These are phyloP conservation scores for Apodemia mormo DNA, from an alignment of 2,888 invertebrate species.

Conservation along the genomic window DNA sequence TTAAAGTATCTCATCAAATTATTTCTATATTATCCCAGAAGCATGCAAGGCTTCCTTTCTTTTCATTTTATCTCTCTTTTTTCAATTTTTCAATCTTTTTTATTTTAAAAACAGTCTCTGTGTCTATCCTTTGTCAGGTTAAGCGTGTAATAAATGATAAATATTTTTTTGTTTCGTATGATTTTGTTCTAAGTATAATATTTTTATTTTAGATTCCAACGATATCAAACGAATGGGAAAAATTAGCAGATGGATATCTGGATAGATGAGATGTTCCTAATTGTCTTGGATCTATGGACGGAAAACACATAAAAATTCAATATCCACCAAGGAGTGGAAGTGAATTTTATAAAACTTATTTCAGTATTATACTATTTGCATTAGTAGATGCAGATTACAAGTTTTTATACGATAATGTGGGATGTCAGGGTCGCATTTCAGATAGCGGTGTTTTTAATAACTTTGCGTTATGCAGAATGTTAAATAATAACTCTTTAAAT, in stretches of 20 bases:
- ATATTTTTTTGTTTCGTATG: slow-evolving; percentile 5
- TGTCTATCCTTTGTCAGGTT: too few species aligned
- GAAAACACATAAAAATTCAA: slow-evolving; percentile 35
- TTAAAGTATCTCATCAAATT: slow-evolving; percentile 18
- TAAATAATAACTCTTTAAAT: slow-evolving; percentile 36
- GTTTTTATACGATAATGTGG: slow-evolving; percentile 33
- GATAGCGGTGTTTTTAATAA: slow-evolving; percentile 38
- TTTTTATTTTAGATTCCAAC: slow-evolving; percentile 23
- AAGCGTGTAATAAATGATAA: too few species aligned
- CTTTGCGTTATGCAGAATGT: slow-evolving; percentile 25
- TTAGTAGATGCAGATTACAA: slow-evolving; percentile 27
- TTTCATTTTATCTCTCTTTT: too few species aligned
- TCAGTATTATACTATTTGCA: background rate
- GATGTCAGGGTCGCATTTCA: slow-evolving; percentile 34
- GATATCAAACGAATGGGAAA: slow-evolving; percentile 26
- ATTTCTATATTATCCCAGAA: slow-evolving; percentile 16
- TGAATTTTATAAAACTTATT: background rate
- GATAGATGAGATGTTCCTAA: slow-evolving; percentile 30
- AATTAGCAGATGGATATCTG: slow-evolving; percentile 28
- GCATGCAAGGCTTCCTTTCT: slow-evolving; percentile 15
- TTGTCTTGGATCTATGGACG: slow-evolving; percentile 36
- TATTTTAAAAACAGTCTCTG: too few species aligned
- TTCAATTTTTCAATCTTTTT: too few species aligned
- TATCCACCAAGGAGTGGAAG: slow-evolving; percentile 25
- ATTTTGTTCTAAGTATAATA: slow-evolving; percentile 14